Base-by-base conservation (phyloP, 2,888 invertebrate genomes). In the Ypsolopha scabrella region DNA sequence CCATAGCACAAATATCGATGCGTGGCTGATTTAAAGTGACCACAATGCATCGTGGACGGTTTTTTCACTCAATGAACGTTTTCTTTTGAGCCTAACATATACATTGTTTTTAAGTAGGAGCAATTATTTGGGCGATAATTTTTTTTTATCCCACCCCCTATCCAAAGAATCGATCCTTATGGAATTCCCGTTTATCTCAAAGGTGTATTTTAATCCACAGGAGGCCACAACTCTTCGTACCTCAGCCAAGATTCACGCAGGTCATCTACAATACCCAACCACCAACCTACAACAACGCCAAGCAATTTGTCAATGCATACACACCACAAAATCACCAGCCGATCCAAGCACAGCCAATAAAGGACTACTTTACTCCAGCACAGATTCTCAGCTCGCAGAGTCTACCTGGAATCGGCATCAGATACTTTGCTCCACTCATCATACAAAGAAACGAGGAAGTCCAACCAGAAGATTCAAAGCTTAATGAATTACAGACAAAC, bases 291-390 rank as follows among this genome's bases (percentile, higher is more conserved):
- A 85, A 64, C 65, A 82, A 70, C 51, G 86, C 77, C 0, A 80
- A 83, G 61, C 70, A 73, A 6, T 85, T 87, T 57, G 85, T 77
- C 58, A 83, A 77, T 64, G 67, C 79, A 0, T 87, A 87, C 60
- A 60, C 68, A 39, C 80, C 81, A 1, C 63, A 54, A 36, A 65
- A 68, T 7, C 52, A 54, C 38, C 67, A 67, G 55, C 65, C 72
- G 6, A 59, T 69, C 8, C 64, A 67, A 45, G 69, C 65, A 8
- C 55, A 64, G 52, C 60, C 70, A 3, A 54, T 63, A 0, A 56
- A 55, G n/a, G 61, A 70, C 55, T 75, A 72, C 61, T 72, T 78
- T 55, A 73, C 67, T 6, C 74, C 72, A 52, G 60, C 70, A 0
- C 75, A 79, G 56, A 59, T 80, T 24, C 66, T 86, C 0, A 74